Base-by-base conservation (phyloP, 2,113 vertebrate genomes). In the Platichthys stellatus region DNA sequence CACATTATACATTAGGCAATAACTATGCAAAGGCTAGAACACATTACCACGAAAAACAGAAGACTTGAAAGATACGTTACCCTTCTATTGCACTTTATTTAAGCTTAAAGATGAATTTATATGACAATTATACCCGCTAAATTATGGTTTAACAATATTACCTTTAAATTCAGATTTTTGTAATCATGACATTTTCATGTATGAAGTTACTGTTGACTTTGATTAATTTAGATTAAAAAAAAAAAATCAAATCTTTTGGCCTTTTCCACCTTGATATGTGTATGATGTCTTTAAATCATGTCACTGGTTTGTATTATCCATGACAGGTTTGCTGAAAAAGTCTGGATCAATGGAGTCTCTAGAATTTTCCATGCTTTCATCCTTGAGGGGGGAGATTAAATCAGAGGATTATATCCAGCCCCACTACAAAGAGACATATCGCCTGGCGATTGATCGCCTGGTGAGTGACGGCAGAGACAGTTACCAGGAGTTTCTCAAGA, bases 371-470 rank as follows among this genome's bases (percentile, higher is more conserved):
- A 75, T 93, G 73, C 88, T 97, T 11, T 99, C 98, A 0, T 99
- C 97, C 3, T 70, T 98, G 75, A 96, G 95, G 47, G 97, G 96
- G 53, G 97, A 98, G 28, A 93, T 91, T 40, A 95, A 92, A 90
- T 78, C 93, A 20, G 97, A 98, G 56, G 96, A 95, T 79, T 97
- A 92, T 64, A 94, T 99, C 63, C 96, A 96, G 70, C 96, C 98
- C 20, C 97, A 98, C 87, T 99, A 99, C 73, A 98, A 96, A 85
- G 98, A 99, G 81, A 93, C 95, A 31, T 99, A 99, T 78, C 94
- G 97, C 3, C 73, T 98, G 82, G 97, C 98, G 0, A 95, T 98
- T 5, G 97, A 99, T 88, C 86, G 60, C 45, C 91, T 99, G n/a
- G 94, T 97, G 69, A 94, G 92, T 51, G 84, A 88, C 0, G 96